Evolutionary conservation across 2,888 invertebrate species (phyloP), one percentile per base, ranked within the genome.

Genomic region (Mallateleia sp.): DNA sequence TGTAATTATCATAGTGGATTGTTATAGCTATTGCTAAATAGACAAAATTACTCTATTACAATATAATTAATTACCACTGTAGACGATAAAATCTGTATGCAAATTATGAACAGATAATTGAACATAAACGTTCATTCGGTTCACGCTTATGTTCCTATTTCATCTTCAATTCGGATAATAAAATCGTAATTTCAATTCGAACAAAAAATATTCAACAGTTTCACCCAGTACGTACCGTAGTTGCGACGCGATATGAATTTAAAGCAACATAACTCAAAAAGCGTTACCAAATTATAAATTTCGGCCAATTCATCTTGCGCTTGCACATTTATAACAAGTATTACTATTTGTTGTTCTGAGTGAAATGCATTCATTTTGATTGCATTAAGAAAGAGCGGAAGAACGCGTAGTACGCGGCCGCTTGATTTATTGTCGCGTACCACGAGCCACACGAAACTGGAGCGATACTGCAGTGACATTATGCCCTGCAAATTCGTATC

Each of bases 401-500:
- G 77, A 80, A 80, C 75, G 62, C 52, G 54, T 71, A 24, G 58
- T 34, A 38, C 67, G 62, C 67, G 32, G 67, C 38, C 34, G 22
- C 32, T 75, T 80, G 80, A 85, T 85, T 79, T 85, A 85, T 80
- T 28, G 56, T 69, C 75, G 62, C 56, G 47, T 62, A 60, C 67
- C 80, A 77, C 83, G 71, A 71, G 71, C 32, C 45, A 15, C 66
- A 58, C 84, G 84, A 85, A 87, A 87, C 79, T 83, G 54, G 83
- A 83, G 66, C 87, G 83, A 83, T 87, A 79, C 79, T 64, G 50
- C 75, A 79, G 75, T 69, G 80, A 83, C 87, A 87, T 87, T 87
- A 78, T 32, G 72, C 81, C 60, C 79, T 25, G 80, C 74, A 80
- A 87, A 82, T 82, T 83, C 75, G 83, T 83, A 83, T 58, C 71